phyloP scores from a whole-genome alignment of 2,113 vertebrate species.

The Takifugu flavidus region DNA sequence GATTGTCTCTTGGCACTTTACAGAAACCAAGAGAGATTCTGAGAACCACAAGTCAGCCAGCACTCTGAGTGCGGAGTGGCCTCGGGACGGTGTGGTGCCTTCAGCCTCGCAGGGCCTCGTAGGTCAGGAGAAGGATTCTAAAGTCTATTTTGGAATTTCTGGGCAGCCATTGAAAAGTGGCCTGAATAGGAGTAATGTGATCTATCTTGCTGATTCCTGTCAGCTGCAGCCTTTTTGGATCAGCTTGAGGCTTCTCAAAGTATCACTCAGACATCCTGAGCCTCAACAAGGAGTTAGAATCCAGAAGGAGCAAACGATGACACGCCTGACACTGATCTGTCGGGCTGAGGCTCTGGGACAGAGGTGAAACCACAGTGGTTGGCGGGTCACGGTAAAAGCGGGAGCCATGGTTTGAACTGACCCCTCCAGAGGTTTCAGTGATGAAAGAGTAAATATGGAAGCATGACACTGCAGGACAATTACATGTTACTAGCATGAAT shows the following conservation, averaged over 20 bases:
- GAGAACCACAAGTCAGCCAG: too few relatives aligned
- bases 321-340: constrained; percentile 56
- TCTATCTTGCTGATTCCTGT: too few relatives aligned
- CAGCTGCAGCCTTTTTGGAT: too few relatives aligned
- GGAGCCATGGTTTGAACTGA: constrained; percentile 50
- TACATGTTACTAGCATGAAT: not conserved
- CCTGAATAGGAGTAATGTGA: too few relatives aligned
- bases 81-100: too few relatives aligned
- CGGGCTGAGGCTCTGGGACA: constrained; percentile 38
- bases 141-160: too few relatives aligned
- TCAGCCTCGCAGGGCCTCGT: too few relatives aligned
- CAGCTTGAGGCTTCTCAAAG: not conserved
- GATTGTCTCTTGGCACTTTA: too few relatives aligned
- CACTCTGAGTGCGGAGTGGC: too few relatives aligned
- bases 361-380: constrained; percentile 35
- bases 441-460: constrained; percentile 35
- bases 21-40: too few relatives aligned
- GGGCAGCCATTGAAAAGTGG: too few relatives aligned
- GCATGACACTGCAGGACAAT: constrained; percentile 11
- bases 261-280: constrained; percentile 29
- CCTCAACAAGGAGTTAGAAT: constrained; percentile 41
- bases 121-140: too few relatives aligned
- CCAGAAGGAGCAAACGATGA: constrained; percentile 40
- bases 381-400: constrained; percentile 40
- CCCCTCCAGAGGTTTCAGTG: constrained; percentile 50